Evolutionary conservation across 2,888 invertebrate species (phyloP).

Genomic region (Lepas anatifera): DNA sequence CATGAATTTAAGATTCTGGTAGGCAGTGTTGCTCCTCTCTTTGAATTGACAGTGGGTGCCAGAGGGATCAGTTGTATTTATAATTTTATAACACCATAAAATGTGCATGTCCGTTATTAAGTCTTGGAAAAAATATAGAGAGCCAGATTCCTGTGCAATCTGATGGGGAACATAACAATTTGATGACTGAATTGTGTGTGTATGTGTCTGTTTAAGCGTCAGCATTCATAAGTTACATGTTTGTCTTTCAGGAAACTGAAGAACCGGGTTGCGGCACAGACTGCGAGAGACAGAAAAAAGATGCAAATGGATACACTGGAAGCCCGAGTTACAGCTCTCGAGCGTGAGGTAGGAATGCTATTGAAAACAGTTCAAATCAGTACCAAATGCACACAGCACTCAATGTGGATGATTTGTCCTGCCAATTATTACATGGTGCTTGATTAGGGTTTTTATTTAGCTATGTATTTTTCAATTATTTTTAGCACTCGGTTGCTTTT

Average conservation of each 20-base stretch:
- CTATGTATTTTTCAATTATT: no score
- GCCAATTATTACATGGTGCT: no score
- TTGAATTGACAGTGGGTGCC: neutral
- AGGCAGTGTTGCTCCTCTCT: no score
- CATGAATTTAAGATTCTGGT: no score
- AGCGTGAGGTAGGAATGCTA: neutral
- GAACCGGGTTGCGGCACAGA: slow-evolving; percentile 94
- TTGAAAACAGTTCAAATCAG: no score
- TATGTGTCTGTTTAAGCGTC: neutral
- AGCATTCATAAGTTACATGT: neutral
- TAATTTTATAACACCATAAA: neutral
- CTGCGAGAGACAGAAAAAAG: slow-evolving; percentile 91
- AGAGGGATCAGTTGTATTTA: neutral
- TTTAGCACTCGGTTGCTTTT: no score
- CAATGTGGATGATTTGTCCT: no score
- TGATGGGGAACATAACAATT: neutral
- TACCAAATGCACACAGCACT: no score
- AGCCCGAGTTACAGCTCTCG: neutral
- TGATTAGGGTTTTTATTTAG: no score
- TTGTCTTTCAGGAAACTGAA: slow-evolving; percentile 61
- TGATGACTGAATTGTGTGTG: neutral
- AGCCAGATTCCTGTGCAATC: no score
- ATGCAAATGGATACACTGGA: slow-evolving; percentile 57
- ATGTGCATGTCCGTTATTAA: no score
- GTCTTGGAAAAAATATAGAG: no score